Conservation (phyloP, 2,888 invertebrate species). For the Conchocele bisecta region DNA sequence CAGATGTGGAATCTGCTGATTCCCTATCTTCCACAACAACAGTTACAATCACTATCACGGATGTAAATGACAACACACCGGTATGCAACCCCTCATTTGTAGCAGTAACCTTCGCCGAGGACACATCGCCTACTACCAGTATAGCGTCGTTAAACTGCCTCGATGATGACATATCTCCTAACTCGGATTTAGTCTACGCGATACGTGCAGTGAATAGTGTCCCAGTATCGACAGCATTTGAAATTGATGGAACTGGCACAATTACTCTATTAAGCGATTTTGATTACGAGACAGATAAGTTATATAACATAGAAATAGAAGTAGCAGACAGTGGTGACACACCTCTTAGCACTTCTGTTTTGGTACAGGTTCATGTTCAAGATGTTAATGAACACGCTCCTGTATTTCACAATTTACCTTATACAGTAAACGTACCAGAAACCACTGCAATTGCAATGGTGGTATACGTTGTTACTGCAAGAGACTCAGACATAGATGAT, state of each 20-base stretch:
- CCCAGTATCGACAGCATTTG: conserved; percentile 47
- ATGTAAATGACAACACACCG: conserved; percentile 88
- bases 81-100: conserved; percentile 59
- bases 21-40: conserved; percentile 87
- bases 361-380: conserved; percentile 59
- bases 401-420: conserved; percentile 56
- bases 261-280: conserved; percentile 57
- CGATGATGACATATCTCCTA: conserved; percentile 66
- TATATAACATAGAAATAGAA: conserved; percentile 57
- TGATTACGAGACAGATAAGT: conserved; percentile 67
- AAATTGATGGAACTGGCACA: conserved; percentile 51
- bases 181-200: too few species aligned
- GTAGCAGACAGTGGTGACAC: conserved; percentile 65
- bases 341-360: conserved; percentile 57
- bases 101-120: conserved; percentile 55
- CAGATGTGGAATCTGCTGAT: conserved; percentile 50
- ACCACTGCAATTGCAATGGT: conserved; percentile 48
- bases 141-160: conserved; percentile 90
- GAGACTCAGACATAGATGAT: conserved; percentile 61
- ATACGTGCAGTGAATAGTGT: too few species aligned
- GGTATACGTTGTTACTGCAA: conserved; percentile 61
- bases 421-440: conserved; percentile 58
- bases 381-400: conserved; percentile 76
- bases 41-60: conserved; percentile 93
- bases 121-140: conserved; percentile 91